These are phyloP conservation scores for Apeira syringaria DNA, from an alignment of 2,888 invertebrate species.

Conservation along the genomic window DNA sequence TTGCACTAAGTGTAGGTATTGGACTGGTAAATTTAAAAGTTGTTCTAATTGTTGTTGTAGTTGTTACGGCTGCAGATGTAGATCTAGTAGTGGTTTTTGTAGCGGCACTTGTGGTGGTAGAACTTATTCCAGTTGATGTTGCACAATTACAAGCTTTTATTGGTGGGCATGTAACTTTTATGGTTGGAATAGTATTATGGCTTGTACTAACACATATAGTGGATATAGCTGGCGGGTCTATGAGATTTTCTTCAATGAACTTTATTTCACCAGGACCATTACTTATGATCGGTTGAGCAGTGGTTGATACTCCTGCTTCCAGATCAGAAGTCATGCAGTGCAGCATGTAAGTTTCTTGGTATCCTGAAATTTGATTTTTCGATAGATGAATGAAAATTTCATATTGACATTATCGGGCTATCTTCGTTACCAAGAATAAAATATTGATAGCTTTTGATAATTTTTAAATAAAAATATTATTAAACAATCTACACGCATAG, in stretches of 20 bases:
- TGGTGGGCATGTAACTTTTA: not conserved
- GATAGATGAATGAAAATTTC: too few species aligned
- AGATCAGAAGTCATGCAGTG: slow-evolving; percentile 38
- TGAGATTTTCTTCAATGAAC: slow-evolving; percentile 5
- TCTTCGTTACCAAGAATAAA: too few species aligned
- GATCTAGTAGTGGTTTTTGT: not conserved
- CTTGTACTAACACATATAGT: slow-evolving; percentile 4
- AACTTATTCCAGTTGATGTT: not conserved
- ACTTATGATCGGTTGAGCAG: not conserved
- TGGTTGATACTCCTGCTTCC: slow-evolving; percentile 10
- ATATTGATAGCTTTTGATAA: too few species aligned
- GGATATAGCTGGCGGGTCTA: not conserved
- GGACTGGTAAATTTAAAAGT: too few species aligned
- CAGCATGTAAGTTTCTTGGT: slow-evolving; percentile 43
- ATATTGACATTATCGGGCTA: too few species aligned
- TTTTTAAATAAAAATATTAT: too few species aligned
- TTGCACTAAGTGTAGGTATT: too few species aligned
- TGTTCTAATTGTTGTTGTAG: not conserved
- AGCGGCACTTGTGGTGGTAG: not conserved
- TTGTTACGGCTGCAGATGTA: not conserved
- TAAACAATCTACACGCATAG: too few species aligned
- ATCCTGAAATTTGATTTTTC: slow-evolving; percentile 41
- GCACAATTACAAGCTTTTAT: slow-evolving; percentile 1
- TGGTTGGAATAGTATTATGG: not conserved
- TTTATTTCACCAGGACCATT: not conserved